phyloP scores from a whole-genome alignment of 1,140 invertebrate genomes.

The Aricia agestis region DNA sequence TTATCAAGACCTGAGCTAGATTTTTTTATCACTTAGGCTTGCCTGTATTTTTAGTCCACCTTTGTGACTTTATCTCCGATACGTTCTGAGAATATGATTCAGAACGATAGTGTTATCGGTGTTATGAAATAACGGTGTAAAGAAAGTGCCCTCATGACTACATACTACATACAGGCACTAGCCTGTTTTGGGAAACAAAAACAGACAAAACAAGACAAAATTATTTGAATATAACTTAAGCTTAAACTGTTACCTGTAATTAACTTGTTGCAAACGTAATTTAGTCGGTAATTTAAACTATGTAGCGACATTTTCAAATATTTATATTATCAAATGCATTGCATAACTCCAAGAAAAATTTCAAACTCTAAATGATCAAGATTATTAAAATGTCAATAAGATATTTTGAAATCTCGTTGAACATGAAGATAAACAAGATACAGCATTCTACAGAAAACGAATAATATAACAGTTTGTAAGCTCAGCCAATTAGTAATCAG shows the following conservation, averaged over 20 bases:
- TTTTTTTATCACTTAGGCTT: conserved; percentile 27
- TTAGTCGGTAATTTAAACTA: too few relatives aligned
- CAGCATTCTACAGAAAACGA: not conserved
- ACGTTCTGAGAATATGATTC: not conserved
- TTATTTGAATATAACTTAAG: too few relatives aligned
- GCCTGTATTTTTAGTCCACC: conserved; percentile 2
- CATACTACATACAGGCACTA: too few relatives aligned
- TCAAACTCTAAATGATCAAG: not conserved
- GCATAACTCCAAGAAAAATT: not conserved
- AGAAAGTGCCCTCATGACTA: not conserved
- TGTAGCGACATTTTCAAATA: not conserved
- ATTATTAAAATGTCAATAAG: not conserved
- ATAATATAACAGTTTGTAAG: conserved; percentile 3
- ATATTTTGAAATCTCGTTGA: not conserved
- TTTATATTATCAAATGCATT: not conserved
- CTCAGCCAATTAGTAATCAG: conserved; percentile 52
- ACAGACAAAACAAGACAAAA: too few relatives aligned
- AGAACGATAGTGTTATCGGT: not conserved
- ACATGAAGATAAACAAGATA: conserved; percentile 1
- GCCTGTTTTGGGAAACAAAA: not conserved
- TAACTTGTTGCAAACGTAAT: too few relatives aligned
- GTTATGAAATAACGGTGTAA: not conserved
- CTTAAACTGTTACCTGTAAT: too few relatives aligned
- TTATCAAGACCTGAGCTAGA: conserved; percentile 50
- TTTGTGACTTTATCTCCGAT: not conserved